These are phyloP conservation scores for Catamblyrhynchus diadema DNA, from an alignment of 2,797 vertebrate genomes.

Conservation along the genomic window DNA sequence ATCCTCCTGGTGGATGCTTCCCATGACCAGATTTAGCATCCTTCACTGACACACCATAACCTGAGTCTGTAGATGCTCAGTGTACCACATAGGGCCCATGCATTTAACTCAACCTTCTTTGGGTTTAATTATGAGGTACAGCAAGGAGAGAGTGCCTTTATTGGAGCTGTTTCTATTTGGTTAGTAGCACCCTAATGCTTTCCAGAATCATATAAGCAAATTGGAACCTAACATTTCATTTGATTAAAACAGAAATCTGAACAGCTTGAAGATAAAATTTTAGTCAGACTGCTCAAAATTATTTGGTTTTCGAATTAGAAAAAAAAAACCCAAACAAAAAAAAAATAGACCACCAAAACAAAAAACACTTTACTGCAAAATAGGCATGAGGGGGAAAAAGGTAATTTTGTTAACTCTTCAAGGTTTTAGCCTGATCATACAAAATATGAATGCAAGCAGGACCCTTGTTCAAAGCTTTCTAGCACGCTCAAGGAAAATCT, in stretches of 20 bases:
- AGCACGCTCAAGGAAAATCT: not conserved
- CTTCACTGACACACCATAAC: not conserved
- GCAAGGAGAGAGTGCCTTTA: not conserved
- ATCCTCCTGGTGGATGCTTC: not conserved
- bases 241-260: not conserved
- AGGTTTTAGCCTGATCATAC: not conserved
- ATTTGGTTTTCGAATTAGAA: not conserved
- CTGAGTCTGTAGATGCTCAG: not conserved
- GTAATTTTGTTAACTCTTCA: not conserved
- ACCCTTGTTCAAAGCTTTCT: not conserved
- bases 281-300: not conserved
- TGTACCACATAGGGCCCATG: not conserved
- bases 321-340: not conserved
- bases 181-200: not conserved
- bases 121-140: not conserved
- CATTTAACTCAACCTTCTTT: not conserved
- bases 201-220: not conserved
- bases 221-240: not conserved
- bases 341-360: not conserved
- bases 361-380: not conserved
- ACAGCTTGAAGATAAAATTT: not conserved
- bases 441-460: not conserved
- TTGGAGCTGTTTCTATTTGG: not conserved
- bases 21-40: not conserved
- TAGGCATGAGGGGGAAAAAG: fast-evolving